Percentiles rank a stretch among this genome's conserved stretches.
These are phyloP conservation scores for Polymixis flavicincta DNA, from an alignment of 2,888 invertebrate genomes.

Conservation along the genomic window DNA sequence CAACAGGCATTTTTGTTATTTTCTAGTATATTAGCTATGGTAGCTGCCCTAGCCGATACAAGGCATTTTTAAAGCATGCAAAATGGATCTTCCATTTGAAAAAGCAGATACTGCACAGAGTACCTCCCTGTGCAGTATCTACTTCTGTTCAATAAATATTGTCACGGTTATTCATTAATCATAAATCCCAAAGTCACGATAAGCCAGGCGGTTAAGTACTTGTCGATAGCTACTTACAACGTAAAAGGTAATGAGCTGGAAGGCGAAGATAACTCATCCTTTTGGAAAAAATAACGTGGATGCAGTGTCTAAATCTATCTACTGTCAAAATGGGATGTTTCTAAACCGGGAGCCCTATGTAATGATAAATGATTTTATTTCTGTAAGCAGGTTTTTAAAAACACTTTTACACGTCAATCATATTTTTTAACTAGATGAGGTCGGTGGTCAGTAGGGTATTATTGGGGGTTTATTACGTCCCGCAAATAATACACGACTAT, in stretches of 20 bases:
- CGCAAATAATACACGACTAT: too few relatives aligned
- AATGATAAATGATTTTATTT: too few relatives aligned
- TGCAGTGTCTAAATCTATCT: background rate
- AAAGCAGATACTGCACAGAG: background rate
- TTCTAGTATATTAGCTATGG: background rate
- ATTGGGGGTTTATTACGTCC: too few relatives aligned
- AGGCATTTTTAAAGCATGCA: background rate
- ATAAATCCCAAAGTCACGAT: background rate
- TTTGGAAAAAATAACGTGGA: background rate
- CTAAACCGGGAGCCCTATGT: background rate
- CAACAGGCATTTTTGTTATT: background rate
- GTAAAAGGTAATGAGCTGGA: constrained; percentile 29
- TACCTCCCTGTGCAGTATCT: too few relatives aligned
- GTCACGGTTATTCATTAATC: background rate
- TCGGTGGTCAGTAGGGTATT: too few relatives aligned
- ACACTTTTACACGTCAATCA: too few relatives aligned
- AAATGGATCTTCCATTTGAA: background rate
- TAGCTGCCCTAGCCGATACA: background rate
- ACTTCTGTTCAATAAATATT: background rate
- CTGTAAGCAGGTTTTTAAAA: too few relatives aligned
- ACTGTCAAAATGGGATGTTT: background rate
- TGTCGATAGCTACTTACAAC: constrained; percentile 7
- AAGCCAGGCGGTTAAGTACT: background rate
- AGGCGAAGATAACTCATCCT: constrained; percentile 10
- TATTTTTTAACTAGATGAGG: too few relatives aligned